Conservation (phyloP, 2,888 invertebrate genomes). For the Elaeidobius kamerunicus region DNA sequence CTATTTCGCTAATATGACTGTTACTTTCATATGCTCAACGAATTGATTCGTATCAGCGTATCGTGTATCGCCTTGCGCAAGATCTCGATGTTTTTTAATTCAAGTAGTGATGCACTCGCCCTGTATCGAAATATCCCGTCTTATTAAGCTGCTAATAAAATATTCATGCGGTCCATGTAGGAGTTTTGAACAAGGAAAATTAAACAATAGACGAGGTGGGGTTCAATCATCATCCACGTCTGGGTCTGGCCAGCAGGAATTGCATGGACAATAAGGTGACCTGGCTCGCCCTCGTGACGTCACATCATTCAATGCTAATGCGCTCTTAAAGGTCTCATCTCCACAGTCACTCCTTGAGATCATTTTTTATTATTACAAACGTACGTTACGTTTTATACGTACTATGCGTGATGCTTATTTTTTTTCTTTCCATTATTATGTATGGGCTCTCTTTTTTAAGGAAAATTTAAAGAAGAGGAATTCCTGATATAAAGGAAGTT, state of each 20-base stretch:
- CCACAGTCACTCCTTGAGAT: conserved; percentile 26
- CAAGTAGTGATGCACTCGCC: too few species aligned
- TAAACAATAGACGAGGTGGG: conserved; percentile 31
- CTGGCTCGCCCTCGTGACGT: conserved; percentile 50
- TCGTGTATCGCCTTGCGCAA: not conserved
- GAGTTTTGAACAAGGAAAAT: conserved; percentile 27
- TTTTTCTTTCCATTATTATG: not conserved
- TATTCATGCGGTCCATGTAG: conserved; percentile 20
- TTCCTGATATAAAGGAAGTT: not conserved
- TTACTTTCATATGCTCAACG: conserved; percentile 15
- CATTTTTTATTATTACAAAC: too few species aligned
- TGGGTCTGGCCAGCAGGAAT: conserved; percentile 28
- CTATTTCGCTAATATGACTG: conserved; percentile 16
- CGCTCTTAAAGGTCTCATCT: conserved; percentile 38
- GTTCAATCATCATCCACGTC: conserved; percentile 28
- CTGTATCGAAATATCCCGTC: too few species aligned
- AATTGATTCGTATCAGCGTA: too few species aligned
- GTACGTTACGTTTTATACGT: too few species aligned
- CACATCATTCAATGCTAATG: conserved; percentile 49
- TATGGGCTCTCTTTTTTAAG: not conserved
- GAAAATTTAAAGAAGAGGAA: too few species aligned
- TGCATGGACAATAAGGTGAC: conserved; percentile 49
- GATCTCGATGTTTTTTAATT: too few species aligned
- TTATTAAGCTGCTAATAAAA: conserved; percentile 9
- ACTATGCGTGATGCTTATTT: conserved; percentile 2